These are phyloP conservation scores for Pygoscelis adeliae DNA, from an alignment of 2,113 vertebrate species.

Conservation along the genomic window DNA sequence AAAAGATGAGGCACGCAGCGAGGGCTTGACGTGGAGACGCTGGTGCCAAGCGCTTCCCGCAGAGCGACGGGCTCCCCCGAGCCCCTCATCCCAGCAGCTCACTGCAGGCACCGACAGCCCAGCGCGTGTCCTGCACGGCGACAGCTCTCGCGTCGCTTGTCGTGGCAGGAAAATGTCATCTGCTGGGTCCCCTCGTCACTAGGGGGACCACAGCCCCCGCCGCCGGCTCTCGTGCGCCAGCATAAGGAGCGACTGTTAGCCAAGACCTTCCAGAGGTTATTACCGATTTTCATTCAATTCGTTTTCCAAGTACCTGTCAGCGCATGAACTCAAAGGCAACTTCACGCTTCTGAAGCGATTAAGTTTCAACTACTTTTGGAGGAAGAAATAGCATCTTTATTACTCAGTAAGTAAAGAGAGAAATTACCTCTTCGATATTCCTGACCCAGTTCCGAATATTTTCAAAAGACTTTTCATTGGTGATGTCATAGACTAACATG, in stretches of 20 bases:
- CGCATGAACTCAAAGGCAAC: rapidly evolving
- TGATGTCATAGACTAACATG: slow-evolving; percentile 97
- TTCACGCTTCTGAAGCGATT: rapidly evolving
- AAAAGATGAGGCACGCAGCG: rapidly evolving
- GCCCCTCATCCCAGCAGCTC: not conserved
- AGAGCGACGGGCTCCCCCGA: not conserved
- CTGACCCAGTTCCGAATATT: slow-evolving; percentile 98
- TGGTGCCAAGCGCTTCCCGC: not conserved
- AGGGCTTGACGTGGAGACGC: rapidly evolving
- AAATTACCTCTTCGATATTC: slow-evolving; percentile 92
- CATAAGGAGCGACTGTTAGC: rapidly evolving
- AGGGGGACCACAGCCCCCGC: not conserved
- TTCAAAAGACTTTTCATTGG: slow-evolving; percentile 95
- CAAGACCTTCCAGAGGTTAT: rapidly evolving
- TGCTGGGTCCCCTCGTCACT: rapidly evolving
- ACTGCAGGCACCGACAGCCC: not conserved
- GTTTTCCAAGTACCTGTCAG: not conserved
- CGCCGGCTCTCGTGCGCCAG: rapidly evolving
- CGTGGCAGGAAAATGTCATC: rapidly evolving
- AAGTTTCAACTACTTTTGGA: not conserved
- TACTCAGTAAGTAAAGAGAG: rapidly evolving
- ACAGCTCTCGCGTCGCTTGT: rapidly evolving
- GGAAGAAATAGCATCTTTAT: not conserved
- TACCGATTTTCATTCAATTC: rapidly evolving
- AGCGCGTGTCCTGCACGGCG: rapidly evolving